Evolutionary conservation across 2,113 vertebrate genomes (phyloP).

Genomic region (Dolichallabes microphthalmus): DNA sequence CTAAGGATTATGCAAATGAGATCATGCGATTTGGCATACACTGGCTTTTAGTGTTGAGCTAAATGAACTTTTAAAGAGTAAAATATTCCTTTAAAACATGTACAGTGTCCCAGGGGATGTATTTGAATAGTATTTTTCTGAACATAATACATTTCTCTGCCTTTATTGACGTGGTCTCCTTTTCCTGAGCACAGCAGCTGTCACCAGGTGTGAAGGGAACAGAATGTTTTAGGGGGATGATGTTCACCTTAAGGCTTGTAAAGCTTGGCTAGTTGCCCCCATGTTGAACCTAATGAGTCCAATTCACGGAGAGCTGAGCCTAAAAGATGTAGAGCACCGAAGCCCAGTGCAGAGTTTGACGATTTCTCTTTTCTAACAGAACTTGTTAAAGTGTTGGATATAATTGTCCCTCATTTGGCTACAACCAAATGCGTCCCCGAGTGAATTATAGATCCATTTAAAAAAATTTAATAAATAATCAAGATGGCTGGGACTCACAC

Average conservation of each 20-base stretch:
- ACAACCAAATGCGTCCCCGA: not conserved
- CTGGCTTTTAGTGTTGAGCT: not conserved
- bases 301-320: not conserved
- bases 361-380: not conserved
- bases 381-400: not conserved
- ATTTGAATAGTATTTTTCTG: not conserved
- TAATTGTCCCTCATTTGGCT: not conserved
- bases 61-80: not conserved
- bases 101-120: not conserved
- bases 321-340: not conserved
- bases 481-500: not conserved
- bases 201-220: not conserved
- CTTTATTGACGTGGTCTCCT: not conserved
- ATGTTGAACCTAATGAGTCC: constrained; percentile 8
- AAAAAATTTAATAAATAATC: too few relatives aligned
- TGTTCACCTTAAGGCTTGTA: constrained; percentile 17
- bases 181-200: not conserved
- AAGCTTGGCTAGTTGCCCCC: constrained; percentile 8
- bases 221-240: constrained; percentile 7
- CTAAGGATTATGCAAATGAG: constrained; percentile 17
- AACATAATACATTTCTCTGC: not conserved
- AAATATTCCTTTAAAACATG: not conserved
- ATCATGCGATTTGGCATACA: not conserved
- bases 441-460: not conserved
- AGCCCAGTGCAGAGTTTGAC: not conserved